Evolutionary conservation across 1,140 invertebrate genomes (phyloP).

Genomic region (Schlechtendalia chinensis): DNA sequence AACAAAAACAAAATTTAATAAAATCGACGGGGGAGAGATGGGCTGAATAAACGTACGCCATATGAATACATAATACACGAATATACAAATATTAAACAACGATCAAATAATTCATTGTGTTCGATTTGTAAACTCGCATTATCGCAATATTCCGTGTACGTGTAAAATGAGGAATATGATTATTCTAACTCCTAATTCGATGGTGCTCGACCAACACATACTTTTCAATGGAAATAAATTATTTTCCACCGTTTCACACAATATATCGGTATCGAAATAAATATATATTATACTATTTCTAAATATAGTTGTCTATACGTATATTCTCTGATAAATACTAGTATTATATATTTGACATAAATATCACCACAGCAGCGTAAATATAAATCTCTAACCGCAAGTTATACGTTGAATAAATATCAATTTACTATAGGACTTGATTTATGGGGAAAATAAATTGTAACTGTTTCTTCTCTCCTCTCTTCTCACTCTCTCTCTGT

Average conservation of each 20-base stretch:
- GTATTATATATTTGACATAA: background rate
- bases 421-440: constrained; percentile 3
- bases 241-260: background rate
- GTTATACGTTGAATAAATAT: background rate
- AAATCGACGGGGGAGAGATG: too few species aligned
- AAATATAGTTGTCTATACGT: too few species aligned
- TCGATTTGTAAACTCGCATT: background rate
- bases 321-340: background rate
- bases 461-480: background rate
- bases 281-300: background rate
- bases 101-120: background rate
- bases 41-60: too few species aligned
- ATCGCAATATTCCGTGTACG: background rate
- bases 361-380: background rate
- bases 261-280: background rate
- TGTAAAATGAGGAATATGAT: background rate
- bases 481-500: too few species aligned
- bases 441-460: constrained; percentile 4
- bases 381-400: background rate
- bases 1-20: too few species aligned
- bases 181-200: constrained; percentile 1
- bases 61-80: too few species aligned
- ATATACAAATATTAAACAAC: too few species aligned
- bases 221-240: constrained; percentile 5
- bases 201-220: background rate